Conservation (phyloP, 2,888 invertebrate species). For the Iselma pallidipennis region DNA sequence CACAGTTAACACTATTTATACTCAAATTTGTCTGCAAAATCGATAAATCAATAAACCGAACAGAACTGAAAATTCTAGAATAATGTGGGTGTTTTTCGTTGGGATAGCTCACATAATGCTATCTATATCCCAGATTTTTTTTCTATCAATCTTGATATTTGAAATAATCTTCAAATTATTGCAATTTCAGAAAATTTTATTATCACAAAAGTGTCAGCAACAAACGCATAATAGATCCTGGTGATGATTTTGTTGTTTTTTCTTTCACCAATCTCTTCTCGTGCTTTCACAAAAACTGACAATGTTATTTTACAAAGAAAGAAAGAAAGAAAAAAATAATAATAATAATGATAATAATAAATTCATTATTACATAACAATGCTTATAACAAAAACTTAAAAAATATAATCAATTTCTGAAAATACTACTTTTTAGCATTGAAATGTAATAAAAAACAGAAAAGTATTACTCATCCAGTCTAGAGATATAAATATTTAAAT, state of each 20-base stretch:
- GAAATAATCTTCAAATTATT: too few relatives aligned
- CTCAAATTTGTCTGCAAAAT: too few relatives aligned
- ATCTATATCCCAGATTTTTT: too few relatives aligned
- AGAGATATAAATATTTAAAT: too few relatives aligned
- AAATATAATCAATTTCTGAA: not conserved
- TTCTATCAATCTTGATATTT: too few relatives aligned
- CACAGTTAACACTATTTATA: too few relatives aligned
- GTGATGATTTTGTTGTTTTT: not conserved
- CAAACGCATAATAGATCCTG: conserved; percentile 15
- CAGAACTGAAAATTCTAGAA: too few relatives aligned
- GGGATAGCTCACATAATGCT: too few relatives aligned
- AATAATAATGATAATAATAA: not conserved
- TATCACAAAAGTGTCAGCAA: conserved; percentile 26
- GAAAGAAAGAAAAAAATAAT: not conserved
- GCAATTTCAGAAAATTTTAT: conserved; percentile 10
- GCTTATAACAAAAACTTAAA: not conserved
- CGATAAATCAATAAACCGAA: too few relatives aligned
- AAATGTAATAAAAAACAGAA: not conserved
- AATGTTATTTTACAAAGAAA: not conserved
- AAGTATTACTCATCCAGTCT: not conserved
- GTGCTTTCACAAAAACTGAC: conserved; percentile 1
- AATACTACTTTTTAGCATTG: not conserved
- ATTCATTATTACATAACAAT: conserved; percentile 3
- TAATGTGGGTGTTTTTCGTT: too few relatives aligned
- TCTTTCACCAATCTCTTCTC: not conserved